Conservation (phyloP, 2,888 invertebrate genomes). For the Lasioglossum malachurum region DNA sequence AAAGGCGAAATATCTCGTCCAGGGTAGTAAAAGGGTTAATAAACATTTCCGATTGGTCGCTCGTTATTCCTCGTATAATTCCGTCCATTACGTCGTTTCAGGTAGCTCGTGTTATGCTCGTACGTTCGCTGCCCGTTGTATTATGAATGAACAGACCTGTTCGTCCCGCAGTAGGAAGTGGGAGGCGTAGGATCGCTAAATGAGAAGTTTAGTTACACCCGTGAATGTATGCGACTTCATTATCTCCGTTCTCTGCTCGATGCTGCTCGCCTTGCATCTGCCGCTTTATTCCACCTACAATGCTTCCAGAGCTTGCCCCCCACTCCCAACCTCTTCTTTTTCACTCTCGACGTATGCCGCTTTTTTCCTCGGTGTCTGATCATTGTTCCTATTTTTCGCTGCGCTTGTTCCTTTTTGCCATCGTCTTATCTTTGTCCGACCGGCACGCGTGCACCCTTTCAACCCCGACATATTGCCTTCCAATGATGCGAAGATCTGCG, state of each 20-base stretch:
- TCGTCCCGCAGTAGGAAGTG: not conserved
- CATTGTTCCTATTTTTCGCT: constrained; percentile 24
- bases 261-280: constrained; percentile 31
- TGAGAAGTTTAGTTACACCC: constrained; percentile 67
- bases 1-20: too few species aligned
- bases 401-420: constrained; percentile 13
- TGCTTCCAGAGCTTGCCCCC: not conserved
- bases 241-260: constrained; percentile 51
- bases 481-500: not conserved
- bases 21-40: too few species aligned
- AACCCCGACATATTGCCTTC: not conserved
- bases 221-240: constrained; percentile 64
- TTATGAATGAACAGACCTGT: not conserved
- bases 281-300: constrained; percentile 37
- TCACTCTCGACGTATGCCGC: not conserved
- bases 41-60: too few species aligned
- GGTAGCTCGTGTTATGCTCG: not conserved
- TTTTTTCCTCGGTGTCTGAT: constrained; percentile 2
- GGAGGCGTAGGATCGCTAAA: constrained; percentile 40
- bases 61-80: not conserved
- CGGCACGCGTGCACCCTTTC: constrained; percentile 12
- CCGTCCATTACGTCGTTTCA: not conserved
- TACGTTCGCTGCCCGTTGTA: not conserved
- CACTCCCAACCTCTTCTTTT: not conserved
- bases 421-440: constrained; percentile 24